Base-by-base conservation (phyloP, 2,888 invertebrate genomes). In the Leucophora obtusa region DNA sequence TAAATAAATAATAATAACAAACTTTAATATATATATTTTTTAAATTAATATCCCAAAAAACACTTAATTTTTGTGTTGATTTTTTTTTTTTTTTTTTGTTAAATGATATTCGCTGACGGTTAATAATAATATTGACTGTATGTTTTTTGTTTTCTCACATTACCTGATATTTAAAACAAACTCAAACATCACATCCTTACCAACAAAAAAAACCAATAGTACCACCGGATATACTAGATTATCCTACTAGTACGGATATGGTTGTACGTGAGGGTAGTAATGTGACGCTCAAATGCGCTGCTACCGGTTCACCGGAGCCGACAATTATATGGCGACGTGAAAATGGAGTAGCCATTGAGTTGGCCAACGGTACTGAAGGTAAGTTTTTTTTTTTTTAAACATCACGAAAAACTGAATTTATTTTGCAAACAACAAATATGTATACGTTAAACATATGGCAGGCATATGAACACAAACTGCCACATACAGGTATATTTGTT, bases 271-370 rank as follows among this genome's bases (percentile, higher is more conserved):
- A 98, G 91, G 97, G 96, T 53, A 94, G 95, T 80, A 95, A 96
- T 85, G 95, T 97, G 86, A 96, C 96, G 87, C 92, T 98, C 81
- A 93, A 94, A 84, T 97, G 97, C 89, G 95, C 96, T 69, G 97
- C 97, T 68, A 95, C 94, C 60, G 96, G 97, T 81, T 95, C 96
- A 66, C 97, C 97, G 28, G 92, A 93, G 85, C 97, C 97, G 47
- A 94, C 93, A 86, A 96, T 97, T 89, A 95, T 94, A 84, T 98
- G 97, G 97, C 92, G 95, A 86, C 92, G 96, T 85, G 97, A 97
- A 91, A 95, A 94, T 87, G 94, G 94, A 84, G 94, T 94, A 88
- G 91, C 93, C 81, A 96, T 96, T 88, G 93, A 94, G 68, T 89
- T 94, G 82, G 92, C 93, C 80, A 93, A 93, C 86, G 94, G 94